Percentiles rank a stretch among this genome's conserved stretches.
Conservation (phyloP, 2,113 vertebrate species). For the Amphiprion percula region DNA sequence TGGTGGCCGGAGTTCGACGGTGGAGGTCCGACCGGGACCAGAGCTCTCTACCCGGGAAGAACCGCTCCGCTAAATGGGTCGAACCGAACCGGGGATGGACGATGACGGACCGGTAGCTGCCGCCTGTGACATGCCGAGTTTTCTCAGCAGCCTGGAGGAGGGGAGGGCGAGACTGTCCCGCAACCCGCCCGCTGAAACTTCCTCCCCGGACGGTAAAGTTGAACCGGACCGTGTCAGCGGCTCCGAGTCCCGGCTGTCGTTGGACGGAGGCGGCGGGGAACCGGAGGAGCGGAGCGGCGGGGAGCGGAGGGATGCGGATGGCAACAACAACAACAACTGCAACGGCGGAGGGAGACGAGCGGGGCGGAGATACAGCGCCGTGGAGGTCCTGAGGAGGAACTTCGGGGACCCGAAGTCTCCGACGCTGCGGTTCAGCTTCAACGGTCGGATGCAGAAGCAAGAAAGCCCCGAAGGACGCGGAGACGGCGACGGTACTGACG, state of each 20-base stretch:
- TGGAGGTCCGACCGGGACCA: slow-evolving; percentile 27
- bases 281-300: slow-evolving; percentile 44
- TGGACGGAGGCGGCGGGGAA: slow-evolving; percentile 41
- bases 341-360: slow-evolving; percentile 65
- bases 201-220: slow-evolving; percentile 67
- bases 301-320: slow-evolving; percentile 66
- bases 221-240: slow-evolving; percentile 62
- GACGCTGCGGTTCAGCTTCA: slow-evolving; percentile 8
- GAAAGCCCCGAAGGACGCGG: slow-evolving; percentile 13
- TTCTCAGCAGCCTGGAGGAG: slow-evolving; percentile 70
- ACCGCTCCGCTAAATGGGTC: slow-evolving; percentile 79
- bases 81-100: slow-evolving; percentile 87
- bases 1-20: slow-evolving; percentile 63
- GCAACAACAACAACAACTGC: slow-evolving; percentile 78
- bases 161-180: slow-evolving; percentile 67
- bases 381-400: slow-evolving; percentile 79
- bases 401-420: slow-evolving; percentile 67
- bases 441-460: slow-evolving; percentile 57
- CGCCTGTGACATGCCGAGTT: slow-evolving; percentile 77
- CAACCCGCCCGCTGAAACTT: slow-evolving; percentile 68
- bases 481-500: neutral
- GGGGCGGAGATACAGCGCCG: slow-evolving; percentile 19
- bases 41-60: neutral
- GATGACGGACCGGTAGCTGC: slow-evolving; percentile 84
- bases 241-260: slow-evolving; percentile 51